These are phyloP conservation scores for Theonella swinhoei DNA, from an alignment of 37 sponge, comb jelly and placozoan genomes.

Conservation along the genomic window DNA sequence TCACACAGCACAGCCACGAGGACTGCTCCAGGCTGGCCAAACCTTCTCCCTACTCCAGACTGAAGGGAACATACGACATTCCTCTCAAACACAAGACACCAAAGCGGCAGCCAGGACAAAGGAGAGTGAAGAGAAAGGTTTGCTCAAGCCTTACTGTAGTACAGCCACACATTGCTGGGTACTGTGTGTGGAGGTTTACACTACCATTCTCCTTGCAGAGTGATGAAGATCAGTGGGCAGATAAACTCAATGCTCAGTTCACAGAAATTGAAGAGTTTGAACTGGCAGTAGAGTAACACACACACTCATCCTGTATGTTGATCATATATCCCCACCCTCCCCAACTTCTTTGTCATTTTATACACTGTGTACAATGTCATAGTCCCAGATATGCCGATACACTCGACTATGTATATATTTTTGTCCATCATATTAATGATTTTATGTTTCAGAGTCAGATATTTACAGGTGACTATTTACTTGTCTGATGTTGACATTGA, in stretches of 20 bases:
- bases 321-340: not conserved
- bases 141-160: not conserved
- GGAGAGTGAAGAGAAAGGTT: not conserved
- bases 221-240: constrained; percentile 59
- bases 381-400: too few species aligned
- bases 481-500: constrained; percentile 92
- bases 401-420: too few species aligned
- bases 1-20: not conserved
- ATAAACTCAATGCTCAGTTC: constrained; percentile 56
- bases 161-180: not conserved
- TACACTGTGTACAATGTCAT: not conserved
- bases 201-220: not conserved
- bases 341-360: not conserved
- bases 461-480: too few species aligned
- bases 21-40: not conserved
- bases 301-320: not conserved
- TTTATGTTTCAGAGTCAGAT: too few species aligned
- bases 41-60: not conserved
- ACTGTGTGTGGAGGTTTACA: not conserved
- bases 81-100: constrained; percentile 4
- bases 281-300: constrained; percentile 20
- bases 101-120: not conserved
- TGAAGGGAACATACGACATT: constrained; percentile 24
- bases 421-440: too few species aligned
- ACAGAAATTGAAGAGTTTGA: constrained; percentile 51